These are phyloP conservation scores for Mus pahari DNA, from an alignment of 2,113 vertebrate genomes.

Conservation along the genomic window DNA sequence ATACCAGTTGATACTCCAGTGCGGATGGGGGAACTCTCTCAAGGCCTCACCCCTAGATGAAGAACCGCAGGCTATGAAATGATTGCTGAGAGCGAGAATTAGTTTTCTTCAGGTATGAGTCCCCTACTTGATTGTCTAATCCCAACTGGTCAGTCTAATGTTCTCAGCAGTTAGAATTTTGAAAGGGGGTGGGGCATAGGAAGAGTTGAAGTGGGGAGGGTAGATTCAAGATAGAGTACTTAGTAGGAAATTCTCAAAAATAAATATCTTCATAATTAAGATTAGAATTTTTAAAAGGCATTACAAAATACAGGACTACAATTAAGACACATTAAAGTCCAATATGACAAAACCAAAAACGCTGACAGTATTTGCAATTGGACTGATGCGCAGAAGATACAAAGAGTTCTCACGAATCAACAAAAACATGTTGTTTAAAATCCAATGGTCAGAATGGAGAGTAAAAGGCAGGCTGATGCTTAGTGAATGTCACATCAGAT, in stretches of 20 bases:
- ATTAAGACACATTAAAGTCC: background rate
- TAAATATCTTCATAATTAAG: background rate
- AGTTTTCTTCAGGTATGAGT: background rate
- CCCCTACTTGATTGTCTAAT: background rate
- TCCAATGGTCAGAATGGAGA: background rate
- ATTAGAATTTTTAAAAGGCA: background rate
- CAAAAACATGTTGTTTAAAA: background rate
- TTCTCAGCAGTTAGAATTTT: background rate
- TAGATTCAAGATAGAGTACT: background rate
- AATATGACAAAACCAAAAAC: background rate
- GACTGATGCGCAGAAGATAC: background rate
- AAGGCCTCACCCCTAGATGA: background rate
- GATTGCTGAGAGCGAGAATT: background rate
- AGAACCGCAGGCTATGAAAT: background rate
- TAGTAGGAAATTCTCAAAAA: background rate
- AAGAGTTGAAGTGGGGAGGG: background rate
- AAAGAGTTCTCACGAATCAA: background rate
- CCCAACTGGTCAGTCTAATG: background rate
- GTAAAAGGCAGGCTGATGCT: background rate
- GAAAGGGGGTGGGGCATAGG: fast-evolving
- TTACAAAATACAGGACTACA: background rate
- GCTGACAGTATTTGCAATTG: background rate
- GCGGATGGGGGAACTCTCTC: background rate
- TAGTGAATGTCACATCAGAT: background rate
- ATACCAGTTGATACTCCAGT: background rate